A percentile compares a stretch with the other conserved stretches of the same genome.
These are phyloP conservation scores for Paramisgurnus dabryanus DNA, from an alignment of 2,113 vertebrate genomes.

Conservation along the genomic window DNA sequence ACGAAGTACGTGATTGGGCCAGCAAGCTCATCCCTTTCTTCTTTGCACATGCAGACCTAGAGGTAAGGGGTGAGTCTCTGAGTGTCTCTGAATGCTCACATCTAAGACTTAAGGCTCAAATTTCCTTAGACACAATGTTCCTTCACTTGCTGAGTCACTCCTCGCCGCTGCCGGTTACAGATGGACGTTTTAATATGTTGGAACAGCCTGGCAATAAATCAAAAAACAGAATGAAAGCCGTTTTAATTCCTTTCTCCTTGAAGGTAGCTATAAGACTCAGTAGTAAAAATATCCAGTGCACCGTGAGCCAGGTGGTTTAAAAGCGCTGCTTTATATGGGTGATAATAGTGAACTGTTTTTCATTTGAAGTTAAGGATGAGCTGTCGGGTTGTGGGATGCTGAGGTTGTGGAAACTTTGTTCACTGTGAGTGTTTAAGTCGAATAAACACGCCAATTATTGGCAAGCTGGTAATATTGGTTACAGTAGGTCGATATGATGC, in stretches of 20 bases:
- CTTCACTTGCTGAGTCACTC: slow-evolving; percentile 30
- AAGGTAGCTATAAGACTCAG: slow-evolving; percentile 21
- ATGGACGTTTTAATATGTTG: slow-evolving; percentile 37
- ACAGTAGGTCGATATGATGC: not conserved
- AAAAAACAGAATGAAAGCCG: slow-evolving; percentile 36
- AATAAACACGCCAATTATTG: not conserved
- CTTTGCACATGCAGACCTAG: not conserved
- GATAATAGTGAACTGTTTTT: not conserved
- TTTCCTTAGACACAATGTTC: slow-evolving; percentile 8
- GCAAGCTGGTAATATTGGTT: not conserved
- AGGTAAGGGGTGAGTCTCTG: not conserved
- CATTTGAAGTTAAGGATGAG: not conserved
- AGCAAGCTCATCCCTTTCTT: not conserved
- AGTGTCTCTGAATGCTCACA: not conserved
- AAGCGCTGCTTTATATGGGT: slow-evolving; percentile 27
- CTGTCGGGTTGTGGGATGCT: not conserved
- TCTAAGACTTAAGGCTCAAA: not conserved
- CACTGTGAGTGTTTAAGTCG: not conserved
- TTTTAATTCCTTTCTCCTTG: slow-evolving; percentile 29
- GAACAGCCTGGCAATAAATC: slow-evolving; percentile 21
- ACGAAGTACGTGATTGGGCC: not conserved
- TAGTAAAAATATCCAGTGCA: not conserved
- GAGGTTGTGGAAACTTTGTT: not conserved
- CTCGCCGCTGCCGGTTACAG: slow-evolving; percentile 1
- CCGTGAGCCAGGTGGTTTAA: slow-evolving; percentile 24